Percentiles rank a stretch among this genome's conserved stretches.
Conservation (phyloP, 2,888 invertebrate species). For the Amblyjoppa fuscipennis region DNA sequence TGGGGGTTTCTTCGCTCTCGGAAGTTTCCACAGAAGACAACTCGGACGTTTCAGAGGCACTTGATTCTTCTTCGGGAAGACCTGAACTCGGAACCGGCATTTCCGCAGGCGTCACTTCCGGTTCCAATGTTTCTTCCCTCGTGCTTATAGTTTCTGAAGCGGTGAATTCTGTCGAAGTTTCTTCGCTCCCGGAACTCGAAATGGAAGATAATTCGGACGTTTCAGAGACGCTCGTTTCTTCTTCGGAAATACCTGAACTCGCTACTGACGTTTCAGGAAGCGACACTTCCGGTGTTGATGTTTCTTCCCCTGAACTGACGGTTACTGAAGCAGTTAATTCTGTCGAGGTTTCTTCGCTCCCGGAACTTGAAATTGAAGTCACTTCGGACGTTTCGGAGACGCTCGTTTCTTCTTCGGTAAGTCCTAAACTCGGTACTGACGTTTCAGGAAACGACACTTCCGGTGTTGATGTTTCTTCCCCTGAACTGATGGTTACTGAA, state of each 20-base stretch:
- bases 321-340: background rate
- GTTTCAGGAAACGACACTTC: background rate
- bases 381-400: slow-evolving; percentile 6
- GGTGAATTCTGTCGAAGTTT: background rate
- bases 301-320: background rate
- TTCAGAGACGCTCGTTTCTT: background rate
- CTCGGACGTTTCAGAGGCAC: slow-evolving; percentile 12
- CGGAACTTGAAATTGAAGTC: background rate
- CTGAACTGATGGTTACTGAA: background rate
- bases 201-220: slow-evolving; percentile 1
- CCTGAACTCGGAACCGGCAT: background rate
- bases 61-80: background rate
- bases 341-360: background rate
- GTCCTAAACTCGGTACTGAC: background rate
- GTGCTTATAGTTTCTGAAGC: background rate
- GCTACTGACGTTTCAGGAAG: background rate
- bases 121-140: background rate
- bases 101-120: background rate
- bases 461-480: background rate
- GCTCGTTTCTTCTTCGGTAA: background rate
- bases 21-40: background rate
- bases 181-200: background rate
- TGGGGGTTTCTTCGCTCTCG: background rate
- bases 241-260: background rate
- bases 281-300: background rate